These are phyloP conservation scores for Pungitius pungitius DNA, from an alignment of 2,113 vertebrate species.

Conservation along the genomic window DNA sequence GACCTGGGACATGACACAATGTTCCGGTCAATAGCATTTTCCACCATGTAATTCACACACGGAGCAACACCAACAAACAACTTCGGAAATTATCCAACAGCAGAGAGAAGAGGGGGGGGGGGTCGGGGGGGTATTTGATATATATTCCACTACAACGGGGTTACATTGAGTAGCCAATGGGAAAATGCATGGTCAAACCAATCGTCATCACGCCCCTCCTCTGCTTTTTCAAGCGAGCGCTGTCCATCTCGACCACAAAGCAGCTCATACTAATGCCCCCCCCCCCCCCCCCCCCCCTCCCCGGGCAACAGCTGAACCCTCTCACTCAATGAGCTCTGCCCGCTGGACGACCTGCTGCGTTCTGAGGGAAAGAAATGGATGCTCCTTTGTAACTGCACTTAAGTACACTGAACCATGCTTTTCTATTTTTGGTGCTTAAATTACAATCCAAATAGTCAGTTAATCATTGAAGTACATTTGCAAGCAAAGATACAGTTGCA, in stretches of 20 bases:
- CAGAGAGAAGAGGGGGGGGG: not conserved
- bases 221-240: slow-evolving; percentile 30
- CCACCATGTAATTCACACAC: slow-evolving; percentile 20
- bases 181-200: slow-evolving; percentile 28
- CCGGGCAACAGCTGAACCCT: slow-evolving; percentile 51
- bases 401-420: not conserved
- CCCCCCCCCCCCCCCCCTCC: not conserved
- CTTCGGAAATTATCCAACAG: slow-evolving; percentile 24
- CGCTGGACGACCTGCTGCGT: slow-evolving; percentile 44
- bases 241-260: slow-evolving; percentile 40
- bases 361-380: slow-evolving; percentile 5
- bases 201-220: slow-evolving; percentile 21
- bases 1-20: slow-evolving; percentile 6
- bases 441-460: not conserved
- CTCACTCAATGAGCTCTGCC: slow-evolving; percentile 33
- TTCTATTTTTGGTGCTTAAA: not conserved
- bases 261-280: slow-evolving; percentile 47
- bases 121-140: too few species aligned
- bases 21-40: slow-evolving; percentile 27
- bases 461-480: not conserved
- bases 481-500: not conserved
- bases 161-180: slow-evolving; percentile 6
- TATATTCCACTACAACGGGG: not conserved
- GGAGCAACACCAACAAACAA: not conserved
- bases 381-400: not conserved